Conservation (phyloP, 2,113 vertebrate genomes). For the Phaethornis superciliosus region DNA sequence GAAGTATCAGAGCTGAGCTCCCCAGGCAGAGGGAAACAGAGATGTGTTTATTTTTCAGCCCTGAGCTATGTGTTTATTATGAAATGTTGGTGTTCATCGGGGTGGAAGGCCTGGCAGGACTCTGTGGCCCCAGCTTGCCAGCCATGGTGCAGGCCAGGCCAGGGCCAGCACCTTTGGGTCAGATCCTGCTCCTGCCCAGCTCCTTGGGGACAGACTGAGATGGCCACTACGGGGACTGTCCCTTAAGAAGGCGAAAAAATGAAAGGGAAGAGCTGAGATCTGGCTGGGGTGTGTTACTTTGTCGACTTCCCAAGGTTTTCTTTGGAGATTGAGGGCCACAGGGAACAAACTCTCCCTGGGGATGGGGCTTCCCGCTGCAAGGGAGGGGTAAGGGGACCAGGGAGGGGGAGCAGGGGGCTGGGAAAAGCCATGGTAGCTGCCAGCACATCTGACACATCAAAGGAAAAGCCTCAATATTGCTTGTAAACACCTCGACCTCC, state of each 20-base stretch:
- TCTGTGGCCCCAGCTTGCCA: background rate
- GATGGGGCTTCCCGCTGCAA: background rate
- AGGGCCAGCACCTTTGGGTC: no score
- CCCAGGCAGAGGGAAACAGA: background rate
- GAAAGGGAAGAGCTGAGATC: background rate
- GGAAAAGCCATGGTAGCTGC: background rate
- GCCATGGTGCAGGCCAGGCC: background rate
- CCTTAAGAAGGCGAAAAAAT: background rate
- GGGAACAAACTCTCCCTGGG: background rate
- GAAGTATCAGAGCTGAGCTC: background rate
- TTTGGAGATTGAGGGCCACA: background rate
- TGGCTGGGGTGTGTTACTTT: background rate
- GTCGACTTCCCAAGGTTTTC: background rate
- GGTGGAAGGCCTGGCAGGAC: slow-evolving; percentile 11
- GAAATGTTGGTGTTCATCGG: background rate
- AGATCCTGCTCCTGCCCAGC: background rate
- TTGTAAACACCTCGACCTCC: background rate
- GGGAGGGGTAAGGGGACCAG: background rate
- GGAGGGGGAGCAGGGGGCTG: background rate
- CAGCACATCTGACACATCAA: background rate
- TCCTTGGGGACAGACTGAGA: background rate
- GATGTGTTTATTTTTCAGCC: slow-evolving; percentile 21
- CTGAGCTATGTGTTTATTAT: background rate
- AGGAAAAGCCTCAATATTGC: background rate
- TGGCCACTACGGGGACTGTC: background rate